Evolutionary conservation across 30 jellyfish, hydroid and myxozoan genomes (phyloP).

Genomic region (Pseudorhiza aurosa): DNA sequence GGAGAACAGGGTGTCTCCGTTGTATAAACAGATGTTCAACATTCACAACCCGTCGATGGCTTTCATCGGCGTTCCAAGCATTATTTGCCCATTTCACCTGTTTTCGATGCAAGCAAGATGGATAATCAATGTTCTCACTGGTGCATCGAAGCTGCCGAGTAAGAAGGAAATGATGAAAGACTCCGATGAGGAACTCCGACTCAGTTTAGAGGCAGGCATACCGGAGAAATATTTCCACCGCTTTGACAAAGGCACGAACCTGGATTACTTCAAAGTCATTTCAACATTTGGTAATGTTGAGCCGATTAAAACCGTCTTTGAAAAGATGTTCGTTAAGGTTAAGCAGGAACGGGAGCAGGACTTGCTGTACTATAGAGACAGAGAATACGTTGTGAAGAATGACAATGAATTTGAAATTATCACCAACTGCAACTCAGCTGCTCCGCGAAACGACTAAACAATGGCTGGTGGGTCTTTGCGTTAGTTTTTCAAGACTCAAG

Average conservation of each 20-base stretch:
- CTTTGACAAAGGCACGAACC: constrained; percentile 38
- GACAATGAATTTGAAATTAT: constrained; percentile 42
- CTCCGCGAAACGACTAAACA: not conserved
- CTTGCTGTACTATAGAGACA: constrained; percentile 38
- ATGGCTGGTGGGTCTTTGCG: not conserved
- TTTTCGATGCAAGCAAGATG: constrained; percentile 73
- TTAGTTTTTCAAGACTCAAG: not conserved
- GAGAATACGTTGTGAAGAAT: constrained; percentile 30
- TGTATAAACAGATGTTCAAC: constrained; percentile 74
- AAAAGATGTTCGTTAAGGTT: constrained; percentile 41
- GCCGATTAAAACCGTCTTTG: constrained; percentile 33
- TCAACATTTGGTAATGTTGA: constrained; percentile 14
- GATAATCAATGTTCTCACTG: constrained; percentile 44
- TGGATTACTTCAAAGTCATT: constrained; percentile 37
- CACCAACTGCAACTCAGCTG: not conserved
- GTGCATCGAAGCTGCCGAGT: constrained; percentile 52
- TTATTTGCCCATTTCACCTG: constrained; percentile 70
- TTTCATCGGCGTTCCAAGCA: constrained; percentile 80
- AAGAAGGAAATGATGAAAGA: constrained; percentile 54
- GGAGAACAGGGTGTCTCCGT: constrained; percentile 52
- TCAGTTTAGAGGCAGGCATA: constrained; percentile 21
- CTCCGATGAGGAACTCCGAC: constrained; percentile 13
- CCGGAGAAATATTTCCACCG: constrained; percentile 68
- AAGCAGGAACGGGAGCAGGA: constrained; percentile 27
- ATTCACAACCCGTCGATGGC: constrained; percentile 63